These are phyloP conservation scores for Watsonalla cultraria DNA, from an alignment of 2,888 invertebrate genomes.

Conservation along the genomic window DNA sequence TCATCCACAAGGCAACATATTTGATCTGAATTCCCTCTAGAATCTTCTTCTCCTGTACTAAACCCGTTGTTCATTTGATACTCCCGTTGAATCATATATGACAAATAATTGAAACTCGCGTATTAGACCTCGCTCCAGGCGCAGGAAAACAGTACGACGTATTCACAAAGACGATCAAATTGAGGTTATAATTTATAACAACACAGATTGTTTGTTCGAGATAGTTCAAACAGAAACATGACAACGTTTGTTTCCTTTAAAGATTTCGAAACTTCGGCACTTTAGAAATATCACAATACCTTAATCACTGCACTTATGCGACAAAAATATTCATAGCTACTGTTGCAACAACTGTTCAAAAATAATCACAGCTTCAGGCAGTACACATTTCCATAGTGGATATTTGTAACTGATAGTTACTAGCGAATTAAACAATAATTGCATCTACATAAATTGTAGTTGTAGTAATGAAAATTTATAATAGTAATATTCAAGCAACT, in stretches of 20 bases:
- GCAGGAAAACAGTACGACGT: constrained; percentile 57
- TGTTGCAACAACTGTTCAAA: constrained; percentile 25
- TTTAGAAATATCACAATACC: constrained; percentile 25
- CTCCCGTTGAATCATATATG: constrained; percentile 78
- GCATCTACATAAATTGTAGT: neutral
- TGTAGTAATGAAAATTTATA: neutral
- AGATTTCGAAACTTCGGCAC: constrained; percentile 27
- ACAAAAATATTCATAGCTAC: constrained; percentile 46
- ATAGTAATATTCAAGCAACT: constrained; percentile 15
- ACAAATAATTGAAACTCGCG: constrained; percentile 55
- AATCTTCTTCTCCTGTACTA: constrained; percentile 94
- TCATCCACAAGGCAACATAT: constrained; percentile 96
- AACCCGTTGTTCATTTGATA: constrained; percentile 90
- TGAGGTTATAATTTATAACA: constrained; percentile 69
- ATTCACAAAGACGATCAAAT: constrained; percentile 59
- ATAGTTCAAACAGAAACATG: constrained; percentile 43
- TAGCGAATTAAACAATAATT: neutral
- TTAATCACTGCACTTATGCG: constrained; percentile 50
- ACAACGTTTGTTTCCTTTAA: constrained; percentile 26
- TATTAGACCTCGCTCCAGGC: constrained; percentile 54
- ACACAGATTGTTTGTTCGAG: constrained; percentile 49
- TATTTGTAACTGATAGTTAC: neutral
- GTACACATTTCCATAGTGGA: neutral
- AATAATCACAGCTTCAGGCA: constrained; percentile 6
- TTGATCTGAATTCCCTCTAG: constrained; percentile 91